Percentiles rank a stretch among this genome's conserved stretches.
These are phyloP conservation scores for Phasia obesa DNA, from an alignment of 2,888 invertebrate species.

Conservation along the genomic window DNA sequence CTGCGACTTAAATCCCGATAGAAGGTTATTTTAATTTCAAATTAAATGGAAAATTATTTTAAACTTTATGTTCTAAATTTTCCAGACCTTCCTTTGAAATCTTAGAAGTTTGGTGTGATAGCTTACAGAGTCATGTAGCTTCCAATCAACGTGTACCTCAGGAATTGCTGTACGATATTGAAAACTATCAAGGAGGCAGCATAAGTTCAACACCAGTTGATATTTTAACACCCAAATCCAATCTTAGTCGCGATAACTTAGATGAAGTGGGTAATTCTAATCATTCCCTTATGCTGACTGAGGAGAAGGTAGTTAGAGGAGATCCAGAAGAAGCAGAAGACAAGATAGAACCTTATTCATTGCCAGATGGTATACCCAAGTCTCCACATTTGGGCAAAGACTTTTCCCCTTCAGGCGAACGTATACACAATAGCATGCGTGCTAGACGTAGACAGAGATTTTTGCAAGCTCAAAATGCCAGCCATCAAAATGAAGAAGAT, in stretches of 20 bases:
- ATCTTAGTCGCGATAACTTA: conserved; percentile 81
- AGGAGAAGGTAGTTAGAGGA: neutral
- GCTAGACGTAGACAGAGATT: conserved; percentile 80
- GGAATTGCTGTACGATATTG: conserved; percentile 89
- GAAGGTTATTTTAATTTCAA: conserved; percentile 87
- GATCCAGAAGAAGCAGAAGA: conserved; percentile 64
- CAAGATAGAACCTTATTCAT: conserved; percentile 74
- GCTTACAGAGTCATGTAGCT: conserved; percentile 88
- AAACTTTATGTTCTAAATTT: neutral
- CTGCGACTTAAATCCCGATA: conserved; percentile 95
- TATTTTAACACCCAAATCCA: conserved; percentile 80
- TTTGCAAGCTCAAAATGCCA: conserved; percentile 76
- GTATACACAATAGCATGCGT: conserved; percentile 82
- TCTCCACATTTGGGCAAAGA: conserved; percentile 82
- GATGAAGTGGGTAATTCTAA: conserved; percentile 72
- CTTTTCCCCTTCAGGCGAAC: conserved; percentile 82
- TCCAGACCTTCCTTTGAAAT: conserved; percentile 93
- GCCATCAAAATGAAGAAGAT: conserved; percentile 73
- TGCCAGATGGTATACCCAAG: conserved; percentile 80
- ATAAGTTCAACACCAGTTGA: conserved; percentile 81
- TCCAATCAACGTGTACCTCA: conserved; percentile 86
- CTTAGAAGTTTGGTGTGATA: conserved; percentile 94
- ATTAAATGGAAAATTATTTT: too few species aligned
- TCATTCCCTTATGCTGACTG: conserved; percentile 27
- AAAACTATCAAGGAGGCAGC: conserved; percentile 85